A percentile compares a stretch with the other conserved stretches of the same genome.
phyloP scores from a whole-genome alignment of 1,140 invertebrate species.

The Hydropsyche tenuis region DNA sequence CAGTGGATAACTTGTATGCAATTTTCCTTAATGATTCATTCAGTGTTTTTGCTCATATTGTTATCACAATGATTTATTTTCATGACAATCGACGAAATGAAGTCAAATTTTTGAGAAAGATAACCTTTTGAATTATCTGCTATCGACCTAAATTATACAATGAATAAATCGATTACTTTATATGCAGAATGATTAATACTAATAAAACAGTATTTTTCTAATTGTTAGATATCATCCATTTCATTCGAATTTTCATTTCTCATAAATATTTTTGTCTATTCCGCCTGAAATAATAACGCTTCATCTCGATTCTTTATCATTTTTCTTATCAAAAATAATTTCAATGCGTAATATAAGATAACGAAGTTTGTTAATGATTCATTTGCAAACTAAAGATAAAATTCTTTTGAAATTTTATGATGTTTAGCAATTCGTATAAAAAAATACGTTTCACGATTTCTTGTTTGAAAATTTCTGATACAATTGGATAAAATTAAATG shows the following conservation, averaged over 20 bases:
- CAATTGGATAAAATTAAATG: no score
- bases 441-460: no score
- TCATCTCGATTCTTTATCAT: background rate
- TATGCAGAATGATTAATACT: no score
- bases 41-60: background rate
- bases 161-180: no score
- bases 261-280: no score
- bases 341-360: background rate
- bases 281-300: background rate
- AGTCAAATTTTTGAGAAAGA: no score
- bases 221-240: background rate
- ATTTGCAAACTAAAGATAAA: conserved; percentile 1
- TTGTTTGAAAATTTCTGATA: no score
- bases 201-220: background rate
- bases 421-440: no score
- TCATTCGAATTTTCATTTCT: no score
- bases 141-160: no score
- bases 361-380: background rate
- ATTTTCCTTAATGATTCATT: background rate
- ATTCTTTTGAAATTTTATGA: background rate
- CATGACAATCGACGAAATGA: background rate
- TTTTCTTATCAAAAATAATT: conserved; percentile 15
- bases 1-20: background rate
- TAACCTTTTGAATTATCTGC: no score
- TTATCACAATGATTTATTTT: background rate